A percentile compares a stretch with the other conserved stretches of the same genome.
phyloP scores from a whole-genome alignment of 2,888 invertebrate species.

The Tetrapedia diversipes region DNA sequence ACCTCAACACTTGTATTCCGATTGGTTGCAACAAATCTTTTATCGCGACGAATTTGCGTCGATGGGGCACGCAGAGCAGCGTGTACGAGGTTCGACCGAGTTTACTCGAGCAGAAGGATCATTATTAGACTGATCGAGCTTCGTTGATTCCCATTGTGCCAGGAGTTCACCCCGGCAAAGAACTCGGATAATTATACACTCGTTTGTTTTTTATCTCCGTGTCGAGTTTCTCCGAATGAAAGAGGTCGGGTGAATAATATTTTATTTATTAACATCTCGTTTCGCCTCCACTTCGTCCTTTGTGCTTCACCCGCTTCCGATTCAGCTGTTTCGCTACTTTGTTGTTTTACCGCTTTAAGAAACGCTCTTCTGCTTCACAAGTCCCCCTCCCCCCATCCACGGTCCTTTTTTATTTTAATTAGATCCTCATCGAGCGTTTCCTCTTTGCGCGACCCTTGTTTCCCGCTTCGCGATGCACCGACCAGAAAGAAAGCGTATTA shows the following conservation, averaged over 20 bases:
- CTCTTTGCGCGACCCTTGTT: not conserved
- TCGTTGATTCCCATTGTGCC: conserved; percentile 1
- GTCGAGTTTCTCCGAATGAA: not conserved
- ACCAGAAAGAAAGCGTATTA: not conserved
- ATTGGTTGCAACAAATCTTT: too few species aligned
- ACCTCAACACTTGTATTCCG: too few species aligned
- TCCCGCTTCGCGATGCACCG: not conserved
- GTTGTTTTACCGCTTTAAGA: not conserved
- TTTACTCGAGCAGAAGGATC: not conserved
- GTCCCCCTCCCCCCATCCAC: too few species aligned
- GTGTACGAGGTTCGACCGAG: not conserved
- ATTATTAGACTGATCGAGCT: conserved; percentile 9
- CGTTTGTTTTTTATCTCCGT: not conserved
- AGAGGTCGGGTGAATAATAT: conserved; percentile 34
- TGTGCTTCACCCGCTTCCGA: not conserved
- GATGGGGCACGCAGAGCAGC: not conserved
- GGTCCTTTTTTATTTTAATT: conserved; percentile 47
- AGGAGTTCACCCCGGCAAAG: not conserved
- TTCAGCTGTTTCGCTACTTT: not conserved
- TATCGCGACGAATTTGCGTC: not conserved
- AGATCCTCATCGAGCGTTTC: conserved; percentile 2
- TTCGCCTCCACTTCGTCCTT: conserved; percentile 10
- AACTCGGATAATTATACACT: conserved; percentile 19
- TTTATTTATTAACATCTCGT: conserved; percentile 43
- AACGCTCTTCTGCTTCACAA: not conserved